phyloP scores from a whole-genome alignment of 1,140 invertebrate genomes.

The Drosophila rufa region DNA sequence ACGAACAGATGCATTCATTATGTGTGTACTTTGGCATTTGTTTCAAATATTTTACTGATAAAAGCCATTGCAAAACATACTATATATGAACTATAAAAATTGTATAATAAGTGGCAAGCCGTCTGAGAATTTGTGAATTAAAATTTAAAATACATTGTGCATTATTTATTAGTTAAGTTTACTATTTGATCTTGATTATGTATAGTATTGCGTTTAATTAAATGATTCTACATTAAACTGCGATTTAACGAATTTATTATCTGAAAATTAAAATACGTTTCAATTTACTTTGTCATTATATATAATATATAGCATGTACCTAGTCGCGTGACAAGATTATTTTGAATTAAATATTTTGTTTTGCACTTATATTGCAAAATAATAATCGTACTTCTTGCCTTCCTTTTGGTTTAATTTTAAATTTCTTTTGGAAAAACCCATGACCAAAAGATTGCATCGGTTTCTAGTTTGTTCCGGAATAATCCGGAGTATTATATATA shows the following conservation, averaged over 20 bases:
- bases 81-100: not conserved
- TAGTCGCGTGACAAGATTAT: constrained; percentile 4
- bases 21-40: constrained; percentile 8
- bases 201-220: not conserved
- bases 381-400: not conserved
- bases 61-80: not conserved
- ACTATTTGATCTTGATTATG: constrained; percentile 2
- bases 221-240: not conserved
- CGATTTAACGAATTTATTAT: not conserved
- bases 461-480: not conserved
- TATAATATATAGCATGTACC: not conserved
- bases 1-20: constrained; percentile 5
- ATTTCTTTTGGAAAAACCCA: not conserved
- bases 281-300: not conserved
- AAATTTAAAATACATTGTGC: not conserved
- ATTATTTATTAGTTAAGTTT: not conserved
- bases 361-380: not conserved
- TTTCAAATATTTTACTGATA: not conserved
- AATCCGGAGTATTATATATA: not conserved
- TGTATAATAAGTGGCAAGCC: not conserved
- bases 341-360: not conserved
- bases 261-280: not conserved
- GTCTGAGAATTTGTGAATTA: constrained; percentile 8
- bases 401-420: not conserved
- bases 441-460: not conserved